A percentile compares a stretch with the other conserved stretches of the same genome.
phyloP scores from a whole-genome alignment of 2,113 vertebrate genomes.

The Rhodinocichla rosea region DNA sequence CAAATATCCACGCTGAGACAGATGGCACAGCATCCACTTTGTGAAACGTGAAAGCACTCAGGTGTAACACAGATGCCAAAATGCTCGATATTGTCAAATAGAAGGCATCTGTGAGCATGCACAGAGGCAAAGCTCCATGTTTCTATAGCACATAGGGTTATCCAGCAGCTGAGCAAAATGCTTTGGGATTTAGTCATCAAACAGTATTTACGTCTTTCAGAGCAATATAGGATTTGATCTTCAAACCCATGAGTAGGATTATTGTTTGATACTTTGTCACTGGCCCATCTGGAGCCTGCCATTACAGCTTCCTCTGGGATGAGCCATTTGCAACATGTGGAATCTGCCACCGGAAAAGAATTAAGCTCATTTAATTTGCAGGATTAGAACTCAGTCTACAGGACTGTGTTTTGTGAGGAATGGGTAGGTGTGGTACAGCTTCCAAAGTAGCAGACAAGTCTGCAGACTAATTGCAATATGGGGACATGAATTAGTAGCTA shows the following conservation, averaged over 20 bases:
- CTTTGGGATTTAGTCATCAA: constrained; percentile 20
- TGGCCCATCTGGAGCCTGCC: constrained; percentile 41
- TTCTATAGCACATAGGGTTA: background rate
- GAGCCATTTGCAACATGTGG: background rate
- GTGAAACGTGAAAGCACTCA: constrained; percentile 47
- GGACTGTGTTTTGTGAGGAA: background rate
- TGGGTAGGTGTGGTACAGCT: background rate
- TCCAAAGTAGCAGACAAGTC: background rate
- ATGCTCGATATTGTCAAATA: background rate
- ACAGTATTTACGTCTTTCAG: background rate
- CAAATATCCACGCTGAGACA: background rate
- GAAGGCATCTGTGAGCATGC: constrained; percentile 5
- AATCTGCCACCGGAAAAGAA: constrained; percentile 2
- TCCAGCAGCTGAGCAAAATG: constrained; percentile 23
- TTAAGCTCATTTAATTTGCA: constrained; percentile 27
- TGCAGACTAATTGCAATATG: background rate
- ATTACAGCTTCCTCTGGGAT: background rate
- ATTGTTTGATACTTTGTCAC: constrained; percentile 15
- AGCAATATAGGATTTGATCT: constrained; percentile 24
- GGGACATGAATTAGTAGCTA: background rate
- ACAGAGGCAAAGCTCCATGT: constrained; percentile 9
- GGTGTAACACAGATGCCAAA: constrained; percentile 47
- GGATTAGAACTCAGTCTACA: constrained; percentile 16
- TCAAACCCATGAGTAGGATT: background rate
- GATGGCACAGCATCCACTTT: constrained; percentile 28